phyloP scores from a whole-genome alignment of 2,888 invertebrate genomes.

The Drosophila seclusa region DNA sequence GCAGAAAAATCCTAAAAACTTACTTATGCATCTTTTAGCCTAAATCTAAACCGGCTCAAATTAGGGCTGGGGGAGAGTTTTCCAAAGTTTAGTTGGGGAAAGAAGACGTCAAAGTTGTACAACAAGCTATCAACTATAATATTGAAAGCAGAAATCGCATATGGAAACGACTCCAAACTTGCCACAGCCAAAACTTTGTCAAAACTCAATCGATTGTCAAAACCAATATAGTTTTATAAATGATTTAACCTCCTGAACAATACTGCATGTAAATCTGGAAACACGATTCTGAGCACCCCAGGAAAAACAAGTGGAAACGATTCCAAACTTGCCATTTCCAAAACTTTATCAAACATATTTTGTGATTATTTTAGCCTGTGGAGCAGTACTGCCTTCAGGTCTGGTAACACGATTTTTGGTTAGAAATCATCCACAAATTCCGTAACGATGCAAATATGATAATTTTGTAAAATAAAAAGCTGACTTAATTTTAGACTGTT shows the following conservation, averaged over 20 bases:
- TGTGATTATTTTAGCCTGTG: not conserved
- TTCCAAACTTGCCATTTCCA: not conserved
- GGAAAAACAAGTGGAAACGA: not conserved
- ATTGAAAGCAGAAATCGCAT: not conserved
- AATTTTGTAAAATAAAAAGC: not conserved
- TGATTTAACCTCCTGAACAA: no score
- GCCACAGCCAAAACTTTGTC: not conserved
- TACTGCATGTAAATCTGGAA: not conserved
- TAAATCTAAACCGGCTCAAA: not conserved
- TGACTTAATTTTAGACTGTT: not conserved
- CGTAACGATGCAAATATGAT: not conserved
- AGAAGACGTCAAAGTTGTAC: not conserved
- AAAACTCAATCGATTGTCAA: not conserved
- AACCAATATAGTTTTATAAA: no score
- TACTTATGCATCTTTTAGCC: not conserved
- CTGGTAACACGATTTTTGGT: no score
- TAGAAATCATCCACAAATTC: not conserved
- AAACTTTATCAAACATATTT: not conserved
- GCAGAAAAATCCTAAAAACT: slow-evolving; percentile 3
- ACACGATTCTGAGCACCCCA: not conserved
- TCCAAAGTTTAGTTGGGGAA: not conserved
- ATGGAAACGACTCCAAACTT: not conserved
- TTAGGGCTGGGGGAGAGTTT: no score
- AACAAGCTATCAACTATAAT: not conserved
- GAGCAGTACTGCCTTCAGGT: no score